These are phyloP conservation scores for Hydra vulgaris DNA, from an alignment of 30 jellyfish, hydroid and myxozoan species.

Conservation along the genomic window DNA sequence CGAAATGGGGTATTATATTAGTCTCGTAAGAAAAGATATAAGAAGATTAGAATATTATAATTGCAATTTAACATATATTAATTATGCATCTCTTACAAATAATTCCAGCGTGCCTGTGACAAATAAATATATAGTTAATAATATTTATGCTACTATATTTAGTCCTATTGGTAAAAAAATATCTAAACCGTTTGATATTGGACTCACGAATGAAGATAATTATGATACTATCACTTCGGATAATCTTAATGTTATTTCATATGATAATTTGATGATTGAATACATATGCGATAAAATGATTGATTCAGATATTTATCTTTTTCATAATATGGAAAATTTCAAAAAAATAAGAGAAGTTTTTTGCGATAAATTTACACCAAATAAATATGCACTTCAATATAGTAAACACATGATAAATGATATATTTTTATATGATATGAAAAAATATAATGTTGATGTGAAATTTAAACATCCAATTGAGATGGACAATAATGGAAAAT, in stretches of 20 bases:
- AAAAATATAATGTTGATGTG: neutral
- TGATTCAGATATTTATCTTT: too few species aligned
- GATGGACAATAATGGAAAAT: too few species aligned
- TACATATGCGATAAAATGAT: too few species aligned
- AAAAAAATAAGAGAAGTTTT: too few species aligned
- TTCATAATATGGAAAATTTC: too few species aligned
- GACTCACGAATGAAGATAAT: too few species aligned
- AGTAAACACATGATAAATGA: neutral
- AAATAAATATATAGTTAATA: neutral
- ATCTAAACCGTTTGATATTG: neutral
- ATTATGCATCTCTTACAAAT: neutral
- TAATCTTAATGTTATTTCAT: too few species aligned
- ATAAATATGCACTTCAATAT: neutral
- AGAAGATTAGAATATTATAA: neutral
- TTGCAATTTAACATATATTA: neutral
- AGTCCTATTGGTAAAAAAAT: neutral
- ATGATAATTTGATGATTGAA: too few species aligned
- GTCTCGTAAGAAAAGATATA: neutral
- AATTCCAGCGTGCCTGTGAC: neutral
- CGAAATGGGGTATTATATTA: neutral
- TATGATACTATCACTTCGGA: too few species aligned
- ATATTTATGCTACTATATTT: neutral
- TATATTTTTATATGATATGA: neutral
- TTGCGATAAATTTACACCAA: too few species aligned
- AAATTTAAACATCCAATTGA: too few species aligned